These are phyloP conservation scores for Brachionus koreanus DNA, from an alignment of 1,140 invertebrate genomes.

Conservation along the genomic window DNA sequence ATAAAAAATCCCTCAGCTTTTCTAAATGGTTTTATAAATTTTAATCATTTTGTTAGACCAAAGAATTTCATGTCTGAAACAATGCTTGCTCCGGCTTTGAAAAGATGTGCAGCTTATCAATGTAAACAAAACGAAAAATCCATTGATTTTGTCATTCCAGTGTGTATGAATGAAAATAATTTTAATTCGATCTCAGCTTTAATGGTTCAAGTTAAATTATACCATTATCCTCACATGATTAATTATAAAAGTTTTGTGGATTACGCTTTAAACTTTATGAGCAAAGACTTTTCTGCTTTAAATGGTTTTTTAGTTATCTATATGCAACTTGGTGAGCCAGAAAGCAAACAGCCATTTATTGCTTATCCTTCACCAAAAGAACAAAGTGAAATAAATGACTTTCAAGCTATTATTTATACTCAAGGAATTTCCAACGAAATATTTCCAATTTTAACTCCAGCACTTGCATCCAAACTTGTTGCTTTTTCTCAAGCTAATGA, in stretches of 20 bases:
- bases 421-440: background rate
- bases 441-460: background rate
- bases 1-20: background rate
- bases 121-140: background rate
- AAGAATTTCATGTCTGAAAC: background rate
- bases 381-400: background rate
- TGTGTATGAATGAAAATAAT: background rate
- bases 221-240: background rate
- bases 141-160: background rate
- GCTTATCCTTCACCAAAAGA: background rate
- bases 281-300: background rate
- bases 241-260: background rate
- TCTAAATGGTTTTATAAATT: background rate
- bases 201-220: background rate
- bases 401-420: background rate
- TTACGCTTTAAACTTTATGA: background rate
- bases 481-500: background rate
- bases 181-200: background rate
- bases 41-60: background rate
- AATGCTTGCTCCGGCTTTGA: background rate
- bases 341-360: background rate
- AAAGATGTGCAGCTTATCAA: conserved; percentile 18
- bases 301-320: background rate
- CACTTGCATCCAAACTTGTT: background rate
- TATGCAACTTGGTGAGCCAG: conserved; percentile 12